These are phyloP conservation scores for Peromyscus leucopus DNA, from an alignment of 2,113 vertebrate genomes.

Conservation along the genomic window DNA sequence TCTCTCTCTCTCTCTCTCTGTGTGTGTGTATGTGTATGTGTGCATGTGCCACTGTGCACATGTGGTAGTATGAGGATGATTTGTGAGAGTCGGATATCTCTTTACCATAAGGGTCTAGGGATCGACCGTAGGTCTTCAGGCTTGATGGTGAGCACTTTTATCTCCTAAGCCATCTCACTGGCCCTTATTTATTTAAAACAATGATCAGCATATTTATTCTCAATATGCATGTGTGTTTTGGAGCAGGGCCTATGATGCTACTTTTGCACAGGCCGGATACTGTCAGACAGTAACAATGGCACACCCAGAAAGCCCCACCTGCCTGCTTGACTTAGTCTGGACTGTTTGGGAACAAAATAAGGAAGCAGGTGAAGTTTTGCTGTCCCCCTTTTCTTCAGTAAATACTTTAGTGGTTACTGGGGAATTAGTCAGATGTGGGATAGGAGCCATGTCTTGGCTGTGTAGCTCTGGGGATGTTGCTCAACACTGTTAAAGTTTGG, in stretches of 20 bases:
- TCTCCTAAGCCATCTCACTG: background rate
- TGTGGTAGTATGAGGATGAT: too few relatives aligned
- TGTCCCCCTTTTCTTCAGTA: conserved; percentile 3
- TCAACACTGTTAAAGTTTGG: background rate
- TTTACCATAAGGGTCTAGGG: background rate
- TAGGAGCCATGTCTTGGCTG: background rate
- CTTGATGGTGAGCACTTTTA: background rate
- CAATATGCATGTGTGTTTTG: background rate
- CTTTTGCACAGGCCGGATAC: background rate
- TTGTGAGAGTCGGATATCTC: background rate
- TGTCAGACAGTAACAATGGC: background rate
- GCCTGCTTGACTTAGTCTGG: background rate
- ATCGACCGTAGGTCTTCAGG: background rate
- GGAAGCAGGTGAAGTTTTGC: conserved; percentile 10
- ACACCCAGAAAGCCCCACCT: background rate
- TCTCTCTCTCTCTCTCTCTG: too few relatives aligned
- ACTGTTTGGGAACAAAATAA: conserved; percentile 8
- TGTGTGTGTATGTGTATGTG: background rate
- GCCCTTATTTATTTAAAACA: background rate
- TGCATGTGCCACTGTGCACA: fast-evolving
- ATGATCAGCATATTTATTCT: background rate
- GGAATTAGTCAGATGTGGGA: conserved; percentile 35
- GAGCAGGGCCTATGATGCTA: background rate
- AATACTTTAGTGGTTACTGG: conserved; percentile 44
- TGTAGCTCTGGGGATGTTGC: background rate